A percentile compares a stretch with the other conserved stretches of the same genome.
phyloP scores from a whole-genome alignment of 2,113 vertebrate genomes.

The Marmota monax region DNA sequence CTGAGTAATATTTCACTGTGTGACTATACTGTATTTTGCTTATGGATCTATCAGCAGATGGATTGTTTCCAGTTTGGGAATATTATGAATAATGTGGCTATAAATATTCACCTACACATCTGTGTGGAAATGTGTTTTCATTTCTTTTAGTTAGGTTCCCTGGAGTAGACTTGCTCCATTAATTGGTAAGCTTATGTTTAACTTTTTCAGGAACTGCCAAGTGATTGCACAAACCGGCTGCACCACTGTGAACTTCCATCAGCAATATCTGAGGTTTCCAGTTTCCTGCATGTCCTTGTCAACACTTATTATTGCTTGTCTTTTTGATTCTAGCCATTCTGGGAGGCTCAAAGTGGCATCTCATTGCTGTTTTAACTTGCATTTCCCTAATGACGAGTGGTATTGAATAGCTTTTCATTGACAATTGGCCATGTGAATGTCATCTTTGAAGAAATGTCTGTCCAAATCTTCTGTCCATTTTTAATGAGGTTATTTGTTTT shows the following conservation, averaged over 20 bases:
- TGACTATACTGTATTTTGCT: not conserved
- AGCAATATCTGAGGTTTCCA: not conserved
- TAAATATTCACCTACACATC: not conserved
- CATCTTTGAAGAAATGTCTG: not conserved
- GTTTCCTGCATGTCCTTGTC: not conserved
- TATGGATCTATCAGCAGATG: not conserved
- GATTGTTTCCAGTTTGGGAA: not conserved
- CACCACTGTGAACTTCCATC: not conserved
- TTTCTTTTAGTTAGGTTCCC: not conserved
- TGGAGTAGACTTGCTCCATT: not conserved
- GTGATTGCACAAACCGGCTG: not conserved
- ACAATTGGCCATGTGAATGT: not conserved
- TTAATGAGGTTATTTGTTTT: slow-evolving; percentile 13
- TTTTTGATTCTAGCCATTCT: not conserved
- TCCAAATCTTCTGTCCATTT: not conserved
- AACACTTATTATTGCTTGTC: not conserved
- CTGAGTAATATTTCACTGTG: not conserved
- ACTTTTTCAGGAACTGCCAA: slow-evolving; percentile 36
- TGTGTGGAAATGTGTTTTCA: not conserved
- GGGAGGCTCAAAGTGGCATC: not conserved
- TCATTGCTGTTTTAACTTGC: not conserved
- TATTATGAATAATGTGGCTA: not conserved
- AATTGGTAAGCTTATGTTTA: not conserved
- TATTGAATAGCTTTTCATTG: not conserved
- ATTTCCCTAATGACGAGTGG: slow-evolving; percentile 4